Base-by-base conservation (phyloP, 2,113 vertebrate species). In the Rhinoptilus africanus region DNA sequence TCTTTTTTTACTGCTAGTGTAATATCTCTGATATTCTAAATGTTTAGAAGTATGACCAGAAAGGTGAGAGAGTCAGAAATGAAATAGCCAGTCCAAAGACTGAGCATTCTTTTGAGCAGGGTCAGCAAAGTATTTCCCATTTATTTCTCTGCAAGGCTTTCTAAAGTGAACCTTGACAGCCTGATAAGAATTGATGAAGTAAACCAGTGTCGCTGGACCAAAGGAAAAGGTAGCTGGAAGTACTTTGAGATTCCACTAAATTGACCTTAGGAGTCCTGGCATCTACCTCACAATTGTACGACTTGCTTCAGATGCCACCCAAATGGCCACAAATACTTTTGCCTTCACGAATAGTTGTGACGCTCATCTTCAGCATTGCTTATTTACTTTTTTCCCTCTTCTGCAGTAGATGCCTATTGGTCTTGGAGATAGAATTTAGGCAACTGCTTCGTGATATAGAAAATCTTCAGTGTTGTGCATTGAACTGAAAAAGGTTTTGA, bases 71-170 rank as follows among this genome's bases (percentile, higher is more conserved):
- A 93, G 48, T 88, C 71, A 89, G 63, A 92, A 95, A 85, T 47
- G 0, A 89, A 93, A 96, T 69, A 92, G 14, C 37, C 77, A 39
- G 37, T 68, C 43, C 41, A 79, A 92, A 80, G 39, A 91, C 48
- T 50, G 13, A 83, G 19, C 11, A 2, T 54, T 80, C 43, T 89
- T 96, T 96, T 78, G 76, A 85, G 56, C 87, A 82, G 35, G 76
- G 73, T 94, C 84, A 94, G 73, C 53, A 86, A 96, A 96, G n/a
- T 74, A 57, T 83, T 96, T 86, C 53, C 45, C 35, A 66, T 94
- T 89, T 91, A 84, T 78, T 96, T 78, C 48, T 79, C 48, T 35
- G n/a, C 27, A 85, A 72, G 48, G 41, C 2, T 94, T 89, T 72
- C 74, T 68, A 28, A 13, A 56, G 50, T 50, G 64, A 68, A 13